These are phyloP conservation scores for Muscicapa striata DNA, from an alignment of 2,797 vertebrate genomes.

Conservation along the genomic window DNA sequence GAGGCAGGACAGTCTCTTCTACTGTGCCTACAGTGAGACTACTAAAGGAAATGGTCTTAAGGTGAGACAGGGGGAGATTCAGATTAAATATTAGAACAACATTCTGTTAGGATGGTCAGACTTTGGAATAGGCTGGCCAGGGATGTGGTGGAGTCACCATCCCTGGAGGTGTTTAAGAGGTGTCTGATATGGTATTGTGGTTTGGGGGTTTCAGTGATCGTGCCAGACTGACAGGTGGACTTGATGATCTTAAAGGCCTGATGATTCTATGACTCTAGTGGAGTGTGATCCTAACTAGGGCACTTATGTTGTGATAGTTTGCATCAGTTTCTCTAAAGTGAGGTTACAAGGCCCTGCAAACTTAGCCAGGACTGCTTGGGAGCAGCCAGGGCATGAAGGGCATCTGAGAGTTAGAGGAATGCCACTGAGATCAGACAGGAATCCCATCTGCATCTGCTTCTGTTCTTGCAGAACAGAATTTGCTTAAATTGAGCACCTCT, in stretches of 20 bases:
- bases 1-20: background rate
- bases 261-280: background rate
- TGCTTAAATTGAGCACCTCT: background rate
- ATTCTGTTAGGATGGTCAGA: background rate
- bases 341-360: background rate
- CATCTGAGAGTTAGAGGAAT: background rate
- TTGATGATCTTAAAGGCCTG: background rate
- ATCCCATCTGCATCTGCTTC: background rate
- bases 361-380: background rate
- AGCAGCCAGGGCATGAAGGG: background rate
- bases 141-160: background rate
- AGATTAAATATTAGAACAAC: background rate
- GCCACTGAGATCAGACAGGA: background rate
- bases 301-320: background rate
- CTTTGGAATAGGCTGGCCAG: background rate
- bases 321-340: background rate
- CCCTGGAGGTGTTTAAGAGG: background rate
- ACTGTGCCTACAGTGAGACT: background rate
- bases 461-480: background rate
- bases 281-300: background rate
- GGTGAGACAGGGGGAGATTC: background rate
- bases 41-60: background rate
- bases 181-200: rapidly evolving
- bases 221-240: background rate
- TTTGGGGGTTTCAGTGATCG: background rate